Base-by-base conservation (phyloP, 23 tunicate species). In the Halocynthia aurantium region DNA sequence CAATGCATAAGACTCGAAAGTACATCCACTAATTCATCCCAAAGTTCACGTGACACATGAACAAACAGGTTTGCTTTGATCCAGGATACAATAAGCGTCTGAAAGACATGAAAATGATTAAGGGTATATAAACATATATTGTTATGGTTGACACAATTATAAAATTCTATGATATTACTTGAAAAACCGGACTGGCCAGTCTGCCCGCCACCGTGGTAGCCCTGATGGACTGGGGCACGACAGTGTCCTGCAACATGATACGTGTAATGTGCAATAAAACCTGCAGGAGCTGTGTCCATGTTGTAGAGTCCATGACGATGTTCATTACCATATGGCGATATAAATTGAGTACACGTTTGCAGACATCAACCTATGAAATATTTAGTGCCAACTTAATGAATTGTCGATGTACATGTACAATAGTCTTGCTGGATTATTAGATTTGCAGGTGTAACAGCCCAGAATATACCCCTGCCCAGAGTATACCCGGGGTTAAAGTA, bases 61-160 rank as follows among this genome's bases (percentile, higher is more conserved):
- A 84, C 90, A 72, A 73, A 81, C 67, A 93, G 75, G 61, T 77
- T 83, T 10, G 98, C 98, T 76, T 93, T 93, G 68, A 93, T 93
- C 98, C 94, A 93, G 50, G 98, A 87, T 8, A 93, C 94, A 53
- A 93, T 87, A 56, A 93, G 71, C 8, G 98, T 93, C 98, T 93
- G 82, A 20, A 75, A 53, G 10, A 57, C 61, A 70, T 15, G 52
- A 15, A 5, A 58, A 58, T 31, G n/a, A n/a, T n/a, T n/a, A n/a
- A 31, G 44, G 44, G 44, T 31, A 31, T 31, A 31, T 31, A 31
- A 31, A 31, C 44, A 4, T 31, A 31, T 31, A 31, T 4, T 31
- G 44, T 31, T 31, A 31, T 31, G 44, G 44, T 31, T 31, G 2
- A 31, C 44, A 31, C 44, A 1, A 31, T 31, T 31, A 4, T 31